Evolutionary conservation across 2,113 vertebrate genomes (phyloP), one percentile per base, ranked within the genome.

Genomic region (Rhinoderma darwinii): DNA sequence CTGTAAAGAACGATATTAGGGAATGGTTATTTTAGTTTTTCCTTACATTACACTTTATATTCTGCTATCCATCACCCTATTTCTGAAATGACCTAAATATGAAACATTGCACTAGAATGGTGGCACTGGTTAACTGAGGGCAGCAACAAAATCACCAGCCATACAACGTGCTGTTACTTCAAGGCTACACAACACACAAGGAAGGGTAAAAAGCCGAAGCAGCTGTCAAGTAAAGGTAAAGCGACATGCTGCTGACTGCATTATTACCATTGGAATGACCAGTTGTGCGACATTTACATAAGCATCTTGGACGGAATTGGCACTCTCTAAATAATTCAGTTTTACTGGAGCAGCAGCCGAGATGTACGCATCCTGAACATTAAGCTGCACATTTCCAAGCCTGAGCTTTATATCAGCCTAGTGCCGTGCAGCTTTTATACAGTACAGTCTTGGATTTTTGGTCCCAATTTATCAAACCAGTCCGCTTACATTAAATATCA

Each of bases 301-400:
- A 90, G 88, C 63, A 50, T 90, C 90, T 90, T 84, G 91, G 87
- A 87, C 88, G 88, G 79, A 90, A 93, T 86, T 87, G 89, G 70
- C 84, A 91, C 87, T 91, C 88, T 90, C 80, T 92, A 91, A 92
- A 92, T 91, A 94, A 93, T 93, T 93, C 89, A 94, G 88, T 88
- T 66, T 56, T 43, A 90, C 78, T 79, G 89, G 91, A 91, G 88
- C 73, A 89, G 83, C 56, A 41, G 89, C 75, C 32, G 82, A 89
- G 84, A 68, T 4, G 0, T 74, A 88, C 5, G 32, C 59, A 88
- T 37, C 6, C 39, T 88, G 89, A 90, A 91, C 90, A 30, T 17
- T 75, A 85, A 61, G 8, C 7, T 63, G 44, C 88, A 88, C 90
- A 87, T 83, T 89, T 89, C 80, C 83, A 75, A 82, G 70, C 79